These are phyloP conservation scores for Petrophora chlorosata DNA, from an alignment of 2,888 invertebrate genomes.

Conservation along the genomic window DNA sequence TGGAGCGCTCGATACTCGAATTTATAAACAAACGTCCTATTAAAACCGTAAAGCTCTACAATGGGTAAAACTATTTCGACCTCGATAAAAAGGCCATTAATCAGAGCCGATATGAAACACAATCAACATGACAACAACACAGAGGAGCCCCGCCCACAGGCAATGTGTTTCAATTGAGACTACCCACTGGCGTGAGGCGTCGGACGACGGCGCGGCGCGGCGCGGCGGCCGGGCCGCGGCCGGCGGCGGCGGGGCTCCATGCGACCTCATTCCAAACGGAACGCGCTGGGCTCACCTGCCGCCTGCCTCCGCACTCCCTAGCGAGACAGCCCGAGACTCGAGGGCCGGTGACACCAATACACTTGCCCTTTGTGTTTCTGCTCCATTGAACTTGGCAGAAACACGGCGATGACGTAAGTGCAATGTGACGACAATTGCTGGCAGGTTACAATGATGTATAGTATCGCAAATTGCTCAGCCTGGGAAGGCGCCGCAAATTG, in stretches of 20 bases:
- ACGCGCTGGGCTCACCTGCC: slow-evolving; percentile 54
- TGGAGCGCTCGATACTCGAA: slow-evolving; percentile 14
- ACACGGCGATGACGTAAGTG: slow-evolving; percentile 25
- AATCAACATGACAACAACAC: slow-evolving; percentile 42
- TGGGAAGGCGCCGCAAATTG: slow-evolving; percentile 29
- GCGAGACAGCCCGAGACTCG: slow-evolving; percentile 25
- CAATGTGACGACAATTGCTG: slow-evolving; percentile 21
- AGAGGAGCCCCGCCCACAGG: slow-evolving; percentile 53
- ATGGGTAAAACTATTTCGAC: slow-evolving; percentile 28
- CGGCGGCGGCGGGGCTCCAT: slow-evolving; percentile 48
- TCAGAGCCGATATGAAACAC: slow-evolving; percentile 37
- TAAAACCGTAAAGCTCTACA: slow-evolving; percentile 22
- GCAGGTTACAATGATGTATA: slow-evolving; percentile 22
- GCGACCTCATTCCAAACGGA: slow-evolving; percentile 65
- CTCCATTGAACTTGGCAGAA: slow-evolving; percentile 39
- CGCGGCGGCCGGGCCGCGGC: too few relatives aligned
- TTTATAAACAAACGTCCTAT: slow-evolving; percentile 17
- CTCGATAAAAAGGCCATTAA: slow-evolving; percentile 36
- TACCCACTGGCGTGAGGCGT: slow-evolving; percentile 50
- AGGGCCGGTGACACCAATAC: slow-evolving; percentile 34
- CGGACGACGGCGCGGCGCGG: too few relatives aligned
- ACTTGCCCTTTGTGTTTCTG: slow-evolving; percentile 39
- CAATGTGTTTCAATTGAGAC: slow-evolving; percentile 66
- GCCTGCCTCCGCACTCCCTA: slow-evolving; percentile 8
- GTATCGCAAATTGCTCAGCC: slow-evolving; percentile 20